Conservation (phyloP, 1,140 invertebrate species). For the Heliconius hermathena region DNA sequence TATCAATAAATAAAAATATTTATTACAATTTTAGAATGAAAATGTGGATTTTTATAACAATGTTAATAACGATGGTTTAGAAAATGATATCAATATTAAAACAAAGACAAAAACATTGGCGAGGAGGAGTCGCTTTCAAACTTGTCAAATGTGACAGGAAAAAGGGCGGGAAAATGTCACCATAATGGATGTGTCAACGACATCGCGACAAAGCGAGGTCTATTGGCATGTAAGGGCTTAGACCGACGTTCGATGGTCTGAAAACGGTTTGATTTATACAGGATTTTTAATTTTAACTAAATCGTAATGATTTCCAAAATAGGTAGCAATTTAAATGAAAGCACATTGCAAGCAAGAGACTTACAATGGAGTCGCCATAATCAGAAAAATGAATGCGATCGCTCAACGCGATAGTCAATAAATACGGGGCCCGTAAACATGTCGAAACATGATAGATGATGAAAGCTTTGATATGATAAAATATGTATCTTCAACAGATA, state of each 20-base stretch:
- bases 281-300: constrained; percentile 47
- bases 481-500: constrained; percentile 65
- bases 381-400: constrained; percentile 73
- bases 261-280: constrained; percentile 52
- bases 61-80: background rate
- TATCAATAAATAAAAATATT: constrained; percentile 47
- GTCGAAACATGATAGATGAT: constrained; percentile 76
- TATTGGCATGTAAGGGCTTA: constrained; percentile 62
- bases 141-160: constrained; percentile 78
- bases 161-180: constrained; percentile 78
- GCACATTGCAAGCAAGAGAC: constrained; percentile 39
- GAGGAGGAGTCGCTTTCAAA: constrained; percentile 75
- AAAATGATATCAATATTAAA: constrained; percentile 38
- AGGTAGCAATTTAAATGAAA: constrained; percentile 39
- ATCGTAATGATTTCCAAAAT: constrained; percentile 2
- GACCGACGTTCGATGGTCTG: constrained; percentile 63
- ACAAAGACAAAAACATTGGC: constrained; percentile 66
- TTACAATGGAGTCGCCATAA: constrained; percentile 55
- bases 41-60: background rate
- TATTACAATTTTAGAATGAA: background rate
- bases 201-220: constrained; percentile 66
- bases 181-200: constrained; percentile 78
- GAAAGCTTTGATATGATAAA: constrained; percentile 71
- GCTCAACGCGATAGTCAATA: constrained; percentile 72
- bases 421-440: constrained; percentile 73